Conservation (phyloP, 1,140 invertebrate genomes). For the Aphis gossypii region DNA sequence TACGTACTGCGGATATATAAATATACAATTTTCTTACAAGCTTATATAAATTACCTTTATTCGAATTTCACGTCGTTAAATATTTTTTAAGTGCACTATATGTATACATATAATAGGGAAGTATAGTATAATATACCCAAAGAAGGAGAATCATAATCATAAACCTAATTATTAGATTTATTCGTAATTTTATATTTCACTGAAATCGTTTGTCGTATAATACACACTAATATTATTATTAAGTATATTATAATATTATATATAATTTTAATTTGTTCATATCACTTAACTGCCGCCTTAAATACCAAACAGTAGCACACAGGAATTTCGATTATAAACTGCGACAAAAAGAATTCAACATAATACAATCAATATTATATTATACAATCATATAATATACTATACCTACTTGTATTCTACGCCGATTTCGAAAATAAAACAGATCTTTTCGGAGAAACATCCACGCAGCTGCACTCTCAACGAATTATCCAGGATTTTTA, state of each 20-base stretch:
- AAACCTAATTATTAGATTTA: not conserved
- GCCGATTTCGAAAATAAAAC: no score
- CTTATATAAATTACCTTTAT: slow-evolving; percentile 1
- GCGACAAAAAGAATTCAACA: not conserved
- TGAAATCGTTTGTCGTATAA: not conserved
- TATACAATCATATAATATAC: not conserved
- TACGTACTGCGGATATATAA: not conserved
- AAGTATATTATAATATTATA: not conserved
- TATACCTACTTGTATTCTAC: no score
- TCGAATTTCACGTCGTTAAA: not conserved
- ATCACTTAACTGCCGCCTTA: no score
- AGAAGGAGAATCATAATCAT: not conserved
- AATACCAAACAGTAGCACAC: not conserved
- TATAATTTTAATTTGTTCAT: not conserved
- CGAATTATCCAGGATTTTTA: no score
- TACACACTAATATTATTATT: not conserved
- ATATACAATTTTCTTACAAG: not conserved
- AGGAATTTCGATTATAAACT: not conserved
- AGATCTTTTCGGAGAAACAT: no score
- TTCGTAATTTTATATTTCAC: not conserved
- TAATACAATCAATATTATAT: not conserved
- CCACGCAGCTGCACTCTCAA: no score
- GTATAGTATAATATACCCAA: not conserved
- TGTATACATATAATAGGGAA: not conserved
- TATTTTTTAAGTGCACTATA: not conserved